Percentiles rank a stretch among this genome's conserved stretches.
Evolutionary conservation across 2,888 invertebrate genomes (phyloP).

Genomic region (Sphecodes monilicornis): DNA sequence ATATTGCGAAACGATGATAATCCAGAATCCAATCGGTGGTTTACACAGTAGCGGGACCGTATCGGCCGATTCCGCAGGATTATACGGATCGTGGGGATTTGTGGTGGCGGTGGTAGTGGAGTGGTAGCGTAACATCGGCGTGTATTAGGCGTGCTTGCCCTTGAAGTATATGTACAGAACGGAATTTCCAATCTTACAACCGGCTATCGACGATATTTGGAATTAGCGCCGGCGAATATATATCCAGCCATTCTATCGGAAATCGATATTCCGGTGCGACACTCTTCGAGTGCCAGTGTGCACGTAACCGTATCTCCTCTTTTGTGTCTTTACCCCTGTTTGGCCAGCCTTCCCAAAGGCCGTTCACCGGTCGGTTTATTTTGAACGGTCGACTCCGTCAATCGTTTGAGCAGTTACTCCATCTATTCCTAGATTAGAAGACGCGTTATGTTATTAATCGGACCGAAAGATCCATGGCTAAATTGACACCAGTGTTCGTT

Average conservation of each 20-base stretch:
- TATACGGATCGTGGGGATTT: constrained; percentile 61
- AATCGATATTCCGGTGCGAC: constrained; percentile 67
- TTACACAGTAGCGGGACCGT: constrained; percentile 50
- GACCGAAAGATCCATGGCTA: not conserved
- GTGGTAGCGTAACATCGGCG: constrained; percentile 29
- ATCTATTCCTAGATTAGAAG: not conserved
- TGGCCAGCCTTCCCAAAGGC: constrained; percentile 32
- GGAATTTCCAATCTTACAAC: constrained; percentile 65
- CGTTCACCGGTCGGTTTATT: constrained; percentile 39
- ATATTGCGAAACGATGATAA: constrained; percentile 45
- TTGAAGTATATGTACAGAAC: constrained; percentile 38
- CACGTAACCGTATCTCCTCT: constrained; percentile 40
- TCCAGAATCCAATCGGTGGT: constrained; percentile 59
- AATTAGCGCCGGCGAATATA: constrained; percentile 63
- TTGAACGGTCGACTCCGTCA: not conserved
- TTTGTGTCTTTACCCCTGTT: constrained; percentile 27
- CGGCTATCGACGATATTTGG: constrained; percentile 54
- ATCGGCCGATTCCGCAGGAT: constrained; percentile 58
- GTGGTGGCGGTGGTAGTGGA: constrained; percentile 19
- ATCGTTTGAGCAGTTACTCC: not conserved
- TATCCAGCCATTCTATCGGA: constrained; percentile 66
- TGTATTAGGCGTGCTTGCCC: constrained; percentile 18
- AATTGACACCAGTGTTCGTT: not conserved
- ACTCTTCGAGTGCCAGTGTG: constrained; percentile 47
- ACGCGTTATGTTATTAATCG: constrained; percentile 11